phyloP scores from a whole-genome alignment of 2,888 invertebrate species.

The Xylota sylvarum region DNA sequence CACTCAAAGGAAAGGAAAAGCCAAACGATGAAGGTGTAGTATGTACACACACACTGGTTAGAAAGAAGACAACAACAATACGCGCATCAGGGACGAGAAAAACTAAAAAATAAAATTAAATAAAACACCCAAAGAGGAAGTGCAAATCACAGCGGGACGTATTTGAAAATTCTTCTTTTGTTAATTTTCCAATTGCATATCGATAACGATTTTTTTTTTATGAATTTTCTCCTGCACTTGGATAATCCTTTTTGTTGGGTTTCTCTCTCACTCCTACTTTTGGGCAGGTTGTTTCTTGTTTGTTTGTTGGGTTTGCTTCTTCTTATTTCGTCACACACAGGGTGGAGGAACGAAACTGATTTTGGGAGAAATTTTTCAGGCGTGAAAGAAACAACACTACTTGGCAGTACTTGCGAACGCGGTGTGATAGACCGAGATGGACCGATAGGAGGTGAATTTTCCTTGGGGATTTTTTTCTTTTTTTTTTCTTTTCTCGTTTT shows the following conservation, averaged over 20 bases:
- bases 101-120: slow-evolving; percentile 2
- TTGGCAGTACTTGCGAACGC: slow-evolving; percentile 38
- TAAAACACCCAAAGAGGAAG: slow-evolving; percentile 24
- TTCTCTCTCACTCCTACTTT: slow-evolving; percentile 55
- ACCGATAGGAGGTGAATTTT: slow-evolving; percentile 63
- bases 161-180: slow-evolving; percentile 48
- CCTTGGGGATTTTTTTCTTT: slow-evolving; percentile 18
- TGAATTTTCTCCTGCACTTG: slow-evolving; percentile 53
- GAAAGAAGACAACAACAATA: slow-evolving; percentile 39
- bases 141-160: slow-evolving; percentile 41
- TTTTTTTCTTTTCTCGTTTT: slow-evolving; percentile 47
- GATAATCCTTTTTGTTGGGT: slow-evolving; percentile 58
- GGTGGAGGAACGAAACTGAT: slow-evolving; percentile 39
- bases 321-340: slow-evolving; percentile 46
- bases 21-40: slow-evolving; percentile 21
- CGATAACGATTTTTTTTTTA: slow-evolving; percentile 43
- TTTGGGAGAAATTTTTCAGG: slow-evolving; percentile 65
- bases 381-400: slow-evolving; percentile 65
- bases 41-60: slow-evolving; percentile 11
- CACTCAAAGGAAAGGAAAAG: slow-evolving; percentile 7
- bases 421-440: slow-evolving; percentile 64
- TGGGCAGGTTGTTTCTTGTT: slow-evolving; percentile 75
- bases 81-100: slow-evolving; percentile 46
- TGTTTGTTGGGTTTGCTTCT: slow-evolving; percentile 69
- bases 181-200: slow-evolving; percentile 68